Percentiles rank a stretch among this genome's conserved stretches.
phyloP scores from a whole-genome alignment of 30 jellyfish, hydroid and myxozoan genomes.

The Aurelia aurita complex sp. Pacific region DNA sequence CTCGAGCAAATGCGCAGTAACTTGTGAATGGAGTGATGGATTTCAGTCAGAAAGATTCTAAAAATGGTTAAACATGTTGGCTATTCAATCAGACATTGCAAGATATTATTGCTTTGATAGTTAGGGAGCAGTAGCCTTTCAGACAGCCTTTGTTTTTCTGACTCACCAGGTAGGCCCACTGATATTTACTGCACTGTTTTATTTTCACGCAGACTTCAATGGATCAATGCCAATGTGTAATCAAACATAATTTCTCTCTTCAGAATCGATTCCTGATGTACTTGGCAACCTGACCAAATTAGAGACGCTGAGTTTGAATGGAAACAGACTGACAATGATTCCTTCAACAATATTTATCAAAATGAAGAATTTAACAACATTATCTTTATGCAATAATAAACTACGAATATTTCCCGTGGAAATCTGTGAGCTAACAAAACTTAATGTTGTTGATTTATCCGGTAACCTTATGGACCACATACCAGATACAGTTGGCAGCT shows the following conservation, averaged over 20 bases:
- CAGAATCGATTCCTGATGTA: conserved; percentile 60
- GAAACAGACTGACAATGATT: conserved; percentile 57
- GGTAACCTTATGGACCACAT: conserved; percentile 58
- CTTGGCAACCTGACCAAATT: conserved; percentile 75
- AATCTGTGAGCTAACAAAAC: conserved; percentile 76
- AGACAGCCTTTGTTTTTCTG: no score
- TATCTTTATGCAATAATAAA: conserved; percentile 64
- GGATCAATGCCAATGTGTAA: no score
- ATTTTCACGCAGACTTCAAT: no score
- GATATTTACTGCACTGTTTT: no score
- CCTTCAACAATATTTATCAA: conserved; percentile 42
- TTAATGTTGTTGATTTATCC: conserved; percentile 89
- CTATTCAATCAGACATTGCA: no score
- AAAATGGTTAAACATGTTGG: no score
- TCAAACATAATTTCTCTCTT: not conserved
- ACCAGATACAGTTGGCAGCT: conserved; percentile 57
- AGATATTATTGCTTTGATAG: no score
- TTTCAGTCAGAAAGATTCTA: no score
- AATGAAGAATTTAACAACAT: conserved; percentile 77
- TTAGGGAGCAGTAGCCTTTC: no score
- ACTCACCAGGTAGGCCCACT: no score
- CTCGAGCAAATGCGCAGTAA: no score
- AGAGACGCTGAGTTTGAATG: conserved; percentile 69
- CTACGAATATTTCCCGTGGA: conserved; percentile 69
- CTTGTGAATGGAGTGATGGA: no score